Evolutionary conservation across 2,797 vertebrate genomes (phyloP), one percentile per base, ranked within the genome.

Genomic region (Sciaenops ocellatus): DNA sequence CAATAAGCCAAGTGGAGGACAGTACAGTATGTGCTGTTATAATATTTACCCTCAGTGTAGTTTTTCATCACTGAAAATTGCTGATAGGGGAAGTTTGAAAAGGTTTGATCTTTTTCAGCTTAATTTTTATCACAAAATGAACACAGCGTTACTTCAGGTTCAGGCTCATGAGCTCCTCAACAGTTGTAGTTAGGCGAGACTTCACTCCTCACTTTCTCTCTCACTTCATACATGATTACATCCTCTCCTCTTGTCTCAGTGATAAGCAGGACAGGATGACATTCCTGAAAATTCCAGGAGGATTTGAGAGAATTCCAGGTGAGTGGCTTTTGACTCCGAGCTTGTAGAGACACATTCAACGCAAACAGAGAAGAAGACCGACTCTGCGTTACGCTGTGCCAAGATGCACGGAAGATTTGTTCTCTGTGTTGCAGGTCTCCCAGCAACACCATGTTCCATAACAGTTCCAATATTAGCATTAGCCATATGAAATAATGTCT

Each of bases 301-400:
- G 64, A 69, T 69, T 75, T 63, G 1, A 26, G 50, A 57, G 42
- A 26, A 13, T 81, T 83, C 72, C 77, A 75, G 66, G 54, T 47
- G 67, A 86, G 44, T 30, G 57, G 18, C 51, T 42, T 83, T 42
- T 10, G 20, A 13, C 60, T 78, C 28, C 17, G 30, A 79, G 59
- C 85, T 47, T 90, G 87, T 86, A 13, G 60, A 86, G 83, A 85
- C 85, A 74, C 73, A 86, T 88, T 82, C 68, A 28, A 9, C 67
- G 13, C 12, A 22, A 75, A 22, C 41, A 54, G 13, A 28, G 20
- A 3, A 8, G 41, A 1, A 30, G 47, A 69, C 6, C 17, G 15
- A 26, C 26, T 7, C 67, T 38, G 30, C 28, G 22, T 30, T 8
- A 18, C 3, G 12, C 12, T 30, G 17, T 30, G 17, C 44, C 34